Conservation (phyloP, 2,113 vertebrate species). For the Empidonax traillii region DNA sequence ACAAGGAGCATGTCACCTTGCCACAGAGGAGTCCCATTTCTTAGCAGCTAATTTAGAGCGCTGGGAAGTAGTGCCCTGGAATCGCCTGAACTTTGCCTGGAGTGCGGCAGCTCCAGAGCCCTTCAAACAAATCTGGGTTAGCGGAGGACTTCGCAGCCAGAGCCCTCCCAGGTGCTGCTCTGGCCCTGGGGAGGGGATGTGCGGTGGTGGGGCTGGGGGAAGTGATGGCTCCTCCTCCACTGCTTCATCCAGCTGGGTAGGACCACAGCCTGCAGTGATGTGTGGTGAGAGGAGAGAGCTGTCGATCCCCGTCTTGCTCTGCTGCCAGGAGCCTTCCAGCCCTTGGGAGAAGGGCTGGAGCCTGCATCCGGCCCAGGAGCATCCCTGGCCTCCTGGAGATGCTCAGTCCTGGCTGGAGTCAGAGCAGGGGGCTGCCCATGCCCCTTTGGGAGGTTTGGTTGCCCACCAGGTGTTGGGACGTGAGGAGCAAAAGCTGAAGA, state of each 20-base stretch:
- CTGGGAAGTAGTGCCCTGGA: slow-evolving; percentile 6
- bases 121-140: slow-evolving; percentile 57
- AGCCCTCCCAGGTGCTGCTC: background rate
- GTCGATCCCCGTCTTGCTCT: fast-evolving
- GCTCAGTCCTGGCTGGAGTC: background rate
- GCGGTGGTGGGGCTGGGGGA: fast-evolving
- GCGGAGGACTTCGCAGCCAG: background rate
- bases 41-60: slow-evolving; percentile 60
- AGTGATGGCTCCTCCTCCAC: background rate
- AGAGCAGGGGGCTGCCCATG: fast-evolving
- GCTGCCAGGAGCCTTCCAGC: background rate
- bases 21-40: slow-evolving; percentile 60
- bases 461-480: fast-evolving
- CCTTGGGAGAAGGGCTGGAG: background rate
- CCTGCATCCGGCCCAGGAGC: background rate
- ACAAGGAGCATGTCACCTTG: slow-evolving; percentile 61
- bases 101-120: background rate
- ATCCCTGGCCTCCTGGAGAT: background rate
- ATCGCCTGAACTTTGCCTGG: slow-evolving; percentile 37
- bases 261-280: fast-evolving
- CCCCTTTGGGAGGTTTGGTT: background rate
- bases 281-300: background rate
- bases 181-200: background rate
- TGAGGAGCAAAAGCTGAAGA: background rate
- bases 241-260: fast-evolving